Conservation (phyloP, 2,888 invertebrate species). For the Luperina testacea region DNA sequence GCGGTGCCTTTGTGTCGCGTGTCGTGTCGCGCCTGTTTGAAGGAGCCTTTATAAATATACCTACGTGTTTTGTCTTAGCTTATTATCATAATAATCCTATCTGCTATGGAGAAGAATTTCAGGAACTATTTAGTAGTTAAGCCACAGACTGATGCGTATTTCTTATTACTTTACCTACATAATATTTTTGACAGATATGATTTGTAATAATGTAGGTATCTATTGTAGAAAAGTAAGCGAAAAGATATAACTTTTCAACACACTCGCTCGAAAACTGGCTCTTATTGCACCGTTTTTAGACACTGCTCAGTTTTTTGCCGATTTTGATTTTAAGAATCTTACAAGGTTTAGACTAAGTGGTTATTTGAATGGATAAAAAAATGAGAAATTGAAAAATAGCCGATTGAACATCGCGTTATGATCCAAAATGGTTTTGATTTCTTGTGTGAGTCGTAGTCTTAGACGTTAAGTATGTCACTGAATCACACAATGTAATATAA, state of each 20-base stretch:
- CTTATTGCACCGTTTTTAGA: not conserved
- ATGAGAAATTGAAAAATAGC: not conserved
- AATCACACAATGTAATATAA: not conserved
- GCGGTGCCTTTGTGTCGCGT: no score
- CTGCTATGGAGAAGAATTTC: slow-evolving; percentile 8
- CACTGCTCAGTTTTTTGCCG: not conserved
- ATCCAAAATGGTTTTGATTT: not conserved
- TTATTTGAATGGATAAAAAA: not conserved
- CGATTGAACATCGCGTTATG: not conserved
- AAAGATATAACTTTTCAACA: not conserved
- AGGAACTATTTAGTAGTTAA: slow-evolving; percentile 17
- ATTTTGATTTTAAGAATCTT: not conserved
- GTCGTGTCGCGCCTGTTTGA: no score
- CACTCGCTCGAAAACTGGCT: not conserved
- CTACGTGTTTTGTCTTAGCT: slow-evolving; percentile 16
- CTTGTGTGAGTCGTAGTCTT: not conserved
- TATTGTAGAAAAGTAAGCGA: not conserved
- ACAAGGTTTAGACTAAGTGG: not conserved
- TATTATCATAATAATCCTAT: slow-evolving; percentile 10
- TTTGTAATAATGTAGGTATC: not conserved
- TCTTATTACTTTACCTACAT: not conserved
- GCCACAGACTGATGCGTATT: slow-evolving; percentile 36
- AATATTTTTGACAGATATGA: not conserved
- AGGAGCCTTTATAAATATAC: no score
- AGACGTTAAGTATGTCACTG: not conserved